Percentiles rank a stretch among this genome's conserved stretches.
Evolutionary conservation across 2,797 vertebrate genomes (phyloP).

Genomic region (Buphagus erythrorhynchus): DNA sequence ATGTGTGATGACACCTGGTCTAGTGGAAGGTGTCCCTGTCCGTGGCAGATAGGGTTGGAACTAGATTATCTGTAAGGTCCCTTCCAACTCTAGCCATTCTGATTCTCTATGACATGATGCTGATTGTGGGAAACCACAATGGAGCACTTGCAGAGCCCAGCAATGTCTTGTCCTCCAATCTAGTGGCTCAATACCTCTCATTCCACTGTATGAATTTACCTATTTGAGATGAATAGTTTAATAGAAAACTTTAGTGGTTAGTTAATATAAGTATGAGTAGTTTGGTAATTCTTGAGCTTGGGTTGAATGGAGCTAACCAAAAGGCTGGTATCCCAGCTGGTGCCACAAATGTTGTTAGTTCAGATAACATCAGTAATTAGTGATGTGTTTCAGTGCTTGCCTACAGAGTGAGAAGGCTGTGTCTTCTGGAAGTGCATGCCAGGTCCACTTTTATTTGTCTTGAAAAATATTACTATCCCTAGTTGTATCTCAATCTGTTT

Average conservation of each 20-base stretch:
- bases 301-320: not conserved
- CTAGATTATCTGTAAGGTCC: not conserved
- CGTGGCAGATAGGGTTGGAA: fast-evolving
- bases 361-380: not conserved
- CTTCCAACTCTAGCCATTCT: not conserved
- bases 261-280: not conserved
- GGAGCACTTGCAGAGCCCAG: fast-evolving
- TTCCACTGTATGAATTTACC: not conserved
- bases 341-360: not conserved
- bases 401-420: not conserved
- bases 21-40: not conserved
- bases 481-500: not conserved
- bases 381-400: not conserved
- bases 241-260: not conserved
- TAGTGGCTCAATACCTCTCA: not conserved
- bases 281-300: not conserved
- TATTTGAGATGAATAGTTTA: not conserved
- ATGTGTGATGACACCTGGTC: not conserved
- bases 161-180: not conserved
- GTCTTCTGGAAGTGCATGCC: not conserved
- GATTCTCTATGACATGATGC: not conserved
- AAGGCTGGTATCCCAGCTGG: not conserved
- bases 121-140: not conserved
- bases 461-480: not conserved
- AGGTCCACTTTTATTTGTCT: not conserved